A percentile compares a stretch with the other conserved stretches of the same genome.
These are phyloP conservation scores for Sarcoramphus papa DNA, from an alignment of 2,797 vertebrate genomes.

Conservation along the genomic window DNA sequence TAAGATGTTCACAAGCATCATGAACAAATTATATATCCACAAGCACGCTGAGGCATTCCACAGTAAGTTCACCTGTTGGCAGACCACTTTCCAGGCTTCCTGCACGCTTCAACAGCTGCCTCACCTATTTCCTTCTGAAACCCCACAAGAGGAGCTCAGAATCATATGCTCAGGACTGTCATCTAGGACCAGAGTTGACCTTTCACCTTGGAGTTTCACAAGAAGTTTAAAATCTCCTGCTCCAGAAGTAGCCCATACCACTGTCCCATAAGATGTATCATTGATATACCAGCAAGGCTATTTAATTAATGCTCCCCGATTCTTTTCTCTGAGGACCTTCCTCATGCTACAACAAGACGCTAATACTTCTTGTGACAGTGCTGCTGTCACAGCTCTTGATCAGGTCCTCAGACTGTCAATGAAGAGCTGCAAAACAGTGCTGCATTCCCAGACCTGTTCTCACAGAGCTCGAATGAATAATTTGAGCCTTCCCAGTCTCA, in stretches of 20 bases:
- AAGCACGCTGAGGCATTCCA: background rate
- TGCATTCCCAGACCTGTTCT: background rate
- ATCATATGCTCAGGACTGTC: background rate
- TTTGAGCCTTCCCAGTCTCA: background rate
- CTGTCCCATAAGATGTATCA: background rate
- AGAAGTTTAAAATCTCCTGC: background rate
- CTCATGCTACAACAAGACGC: background rate
- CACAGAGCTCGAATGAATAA: background rate
- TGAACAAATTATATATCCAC: background rate
- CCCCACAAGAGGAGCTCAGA: background rate
- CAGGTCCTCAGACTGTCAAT: background rate
- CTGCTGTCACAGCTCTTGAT: background rate
- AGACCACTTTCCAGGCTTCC: background rate
- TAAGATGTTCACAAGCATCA: background rate
- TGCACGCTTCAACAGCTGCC: background rate
- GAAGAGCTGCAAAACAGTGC: background rate
- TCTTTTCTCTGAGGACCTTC: background rate
- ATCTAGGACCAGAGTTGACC: background rate
- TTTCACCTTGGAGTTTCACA: background rate
- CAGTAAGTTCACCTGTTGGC: background rate
- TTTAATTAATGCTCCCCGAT: background rate
- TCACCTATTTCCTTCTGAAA: background rate
- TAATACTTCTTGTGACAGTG: background rate
- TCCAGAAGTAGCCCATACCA: background rate
- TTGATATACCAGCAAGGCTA: background rate